Percentiles rank a stretch among this genome's conserved stretches.
Conservation (phyloP, 2,888 invertebrate genomes). For the Pachydiplax longipennis region DNA sequence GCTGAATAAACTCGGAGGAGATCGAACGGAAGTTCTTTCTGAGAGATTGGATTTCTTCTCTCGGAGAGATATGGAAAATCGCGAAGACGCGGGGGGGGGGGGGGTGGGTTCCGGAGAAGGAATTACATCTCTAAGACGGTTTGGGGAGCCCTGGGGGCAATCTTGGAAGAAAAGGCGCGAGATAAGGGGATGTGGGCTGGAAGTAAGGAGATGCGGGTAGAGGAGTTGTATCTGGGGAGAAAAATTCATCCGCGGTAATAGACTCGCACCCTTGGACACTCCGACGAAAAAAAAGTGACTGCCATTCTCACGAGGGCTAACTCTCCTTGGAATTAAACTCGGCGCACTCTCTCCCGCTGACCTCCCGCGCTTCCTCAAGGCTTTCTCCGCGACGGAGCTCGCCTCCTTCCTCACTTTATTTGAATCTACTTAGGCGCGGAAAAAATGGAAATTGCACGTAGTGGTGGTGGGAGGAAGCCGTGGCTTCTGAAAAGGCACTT, state of each 20-base stretch:
- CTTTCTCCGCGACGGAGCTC: neutral
- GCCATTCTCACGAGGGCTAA: neutral
- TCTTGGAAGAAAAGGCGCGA: neutral
- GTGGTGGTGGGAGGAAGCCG: neutral
- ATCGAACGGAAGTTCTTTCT: too few species aligned
- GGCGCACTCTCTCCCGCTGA: neutral
- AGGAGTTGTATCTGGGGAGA: neutral
- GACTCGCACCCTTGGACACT: neutral
- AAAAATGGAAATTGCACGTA: neutral
- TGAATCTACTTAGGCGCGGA: neutral
- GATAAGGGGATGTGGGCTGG: neutral
- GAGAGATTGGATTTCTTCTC: too few species aligned
- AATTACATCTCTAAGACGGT: neutral
- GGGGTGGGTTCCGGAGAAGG: neutral
- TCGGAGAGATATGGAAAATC: neutral
- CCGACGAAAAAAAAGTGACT: neutral
- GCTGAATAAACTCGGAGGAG: too few species aligned
- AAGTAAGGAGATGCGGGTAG: neutral
- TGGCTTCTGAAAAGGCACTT: neutral
- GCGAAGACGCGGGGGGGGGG: neutral
- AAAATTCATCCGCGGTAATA: neutral
- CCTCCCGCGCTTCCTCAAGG: neutral
- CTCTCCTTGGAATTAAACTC: neutral
- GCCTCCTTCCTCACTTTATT: neutral
- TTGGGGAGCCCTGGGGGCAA: neutral